These are phyloP conservation scores for Conomelus anceps DNA, from an alignment of 2,888 invertebrate species.

Conservation along the genomic window DNA sequence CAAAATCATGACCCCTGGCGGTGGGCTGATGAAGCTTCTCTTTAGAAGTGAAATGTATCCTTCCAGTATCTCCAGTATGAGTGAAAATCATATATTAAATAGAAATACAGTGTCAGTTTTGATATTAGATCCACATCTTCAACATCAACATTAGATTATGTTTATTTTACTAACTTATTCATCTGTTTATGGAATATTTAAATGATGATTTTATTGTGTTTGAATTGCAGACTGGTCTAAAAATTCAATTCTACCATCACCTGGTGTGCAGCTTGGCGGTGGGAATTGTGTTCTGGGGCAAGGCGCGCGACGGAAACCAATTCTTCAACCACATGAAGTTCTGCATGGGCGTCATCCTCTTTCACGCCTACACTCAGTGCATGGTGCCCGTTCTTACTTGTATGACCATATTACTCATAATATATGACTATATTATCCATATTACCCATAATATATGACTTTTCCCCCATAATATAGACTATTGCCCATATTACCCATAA, in stretches of 20 bases:
- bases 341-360: constrained; percentile 57
- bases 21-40: no score
- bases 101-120: no score
- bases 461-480: no score
- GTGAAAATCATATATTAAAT: no score
- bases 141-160: no score
- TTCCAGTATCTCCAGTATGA: no score
- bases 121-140: no score
- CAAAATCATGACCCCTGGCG: no score
- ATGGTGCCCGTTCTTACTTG: constrained; percentile 62
- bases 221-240: constrained; percentile 39
- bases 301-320: constrained; percentile 56
- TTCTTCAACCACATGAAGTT: constrained; percentile 64
- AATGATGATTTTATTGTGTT: background rate
- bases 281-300: constrained; percentile 54
- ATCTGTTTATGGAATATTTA: background rate
- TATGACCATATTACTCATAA: constrained; percentile 44
- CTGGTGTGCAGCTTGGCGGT: constrained; percentile 51
- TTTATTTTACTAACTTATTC: background rate
- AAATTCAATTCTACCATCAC: constrained; percentile 57
- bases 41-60: no score
- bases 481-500: constrained; percentile 41
- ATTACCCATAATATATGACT: no score
- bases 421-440: background rate
- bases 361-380: constrained; percentile 60